These are phyloP conservation scores for Tetragonisca angustula DNA, from an alignment of 2,888 invertebrate species.

Conservation along the genomic window DNA sequence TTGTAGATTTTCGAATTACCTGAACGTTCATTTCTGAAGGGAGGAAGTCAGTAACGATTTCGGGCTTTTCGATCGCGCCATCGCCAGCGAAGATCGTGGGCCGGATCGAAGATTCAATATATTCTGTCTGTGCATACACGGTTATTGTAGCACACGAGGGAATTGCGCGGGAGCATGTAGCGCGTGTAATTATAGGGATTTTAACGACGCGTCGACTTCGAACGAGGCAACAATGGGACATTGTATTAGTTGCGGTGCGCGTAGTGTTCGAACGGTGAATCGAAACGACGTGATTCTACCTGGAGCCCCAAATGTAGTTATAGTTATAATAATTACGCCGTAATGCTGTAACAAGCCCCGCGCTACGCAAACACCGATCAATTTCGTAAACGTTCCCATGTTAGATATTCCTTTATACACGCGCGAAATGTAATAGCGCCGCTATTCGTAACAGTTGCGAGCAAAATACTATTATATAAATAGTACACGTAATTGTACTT, in stretches of 20 bases:
- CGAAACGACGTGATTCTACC: slow-evolving; percentile 37
- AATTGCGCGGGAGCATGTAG: slow-evolving; percentile 29
- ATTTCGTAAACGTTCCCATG: slow-evolving; percentile 7
- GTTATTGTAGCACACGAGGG: slow-evolving; percentile 7
- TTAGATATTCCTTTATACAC: background rate
- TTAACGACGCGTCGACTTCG: slow-evolving; percentile 50
- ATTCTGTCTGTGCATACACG: background rate
- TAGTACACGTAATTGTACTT: no score
- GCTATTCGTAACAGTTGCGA: background rate
- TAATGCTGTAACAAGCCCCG: background rate
- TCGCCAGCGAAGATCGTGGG: background rate
- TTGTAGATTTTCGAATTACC: background rate
- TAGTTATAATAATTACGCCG: slow-evolving; percentile 33
- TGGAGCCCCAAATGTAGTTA: slow-evolving; percentile 20
- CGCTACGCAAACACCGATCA: slow-evolving; percentile 20
- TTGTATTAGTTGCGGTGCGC: slow-evolving; percentile 6
- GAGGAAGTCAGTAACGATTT: background rate
- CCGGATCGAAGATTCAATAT: background rate
- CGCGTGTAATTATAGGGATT: slow-evolving; percentile 47
- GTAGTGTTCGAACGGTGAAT: slow-evolving; percentile 37
- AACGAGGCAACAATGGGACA: slow-evolving; percentile 42
- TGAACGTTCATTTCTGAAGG: background rate
- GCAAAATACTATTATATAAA: background rate
- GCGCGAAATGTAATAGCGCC: background rate
- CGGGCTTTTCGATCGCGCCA: background rate